phyloP scores from a whole-genome alignment of 2,113 vertebrate species.

The Oreochromis spilurus region DNA sequence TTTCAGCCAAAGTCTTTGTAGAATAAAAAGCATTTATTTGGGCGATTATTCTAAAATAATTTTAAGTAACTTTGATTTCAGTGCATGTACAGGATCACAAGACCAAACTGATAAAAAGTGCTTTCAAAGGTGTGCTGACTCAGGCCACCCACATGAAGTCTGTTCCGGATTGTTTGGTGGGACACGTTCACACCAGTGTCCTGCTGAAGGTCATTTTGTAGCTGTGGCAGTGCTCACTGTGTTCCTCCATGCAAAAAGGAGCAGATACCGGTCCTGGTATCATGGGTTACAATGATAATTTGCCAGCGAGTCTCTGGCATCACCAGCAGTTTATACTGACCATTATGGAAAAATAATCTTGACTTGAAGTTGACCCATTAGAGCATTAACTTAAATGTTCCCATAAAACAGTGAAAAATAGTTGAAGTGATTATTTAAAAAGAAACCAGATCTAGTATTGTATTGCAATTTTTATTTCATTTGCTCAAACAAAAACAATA shows the following conservation, averaged over 20 bases:
- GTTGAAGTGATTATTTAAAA: background rate
- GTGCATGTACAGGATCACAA: background rate
- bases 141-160: background rate
- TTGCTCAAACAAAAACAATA: conserved; percentile 87
- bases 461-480: conserved; percentile 97
- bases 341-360: background rate
- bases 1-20: background rate
- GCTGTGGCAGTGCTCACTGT: background rate
- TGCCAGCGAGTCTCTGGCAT: background rate
- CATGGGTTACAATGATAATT: background rate
- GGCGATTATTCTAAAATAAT: background rate
- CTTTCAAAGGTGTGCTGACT: background rate
- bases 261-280: background rate
- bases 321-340: background rate
- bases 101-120: background rate
- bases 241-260: background rate
- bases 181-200: background rate
- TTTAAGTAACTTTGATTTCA: background rate
- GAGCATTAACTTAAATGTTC: background rate
- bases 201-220: background rate
- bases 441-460: conserved; percentile 39
- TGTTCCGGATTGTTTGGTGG: background rate
- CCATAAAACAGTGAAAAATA: background rate
- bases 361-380: background rate
- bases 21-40: background rate